Percentiles rank a stretch among this genome's conserved stretches.
Conservation (phyloP, 2,797 vertebrate species). For the Microhierax caerulescens region DNA sequence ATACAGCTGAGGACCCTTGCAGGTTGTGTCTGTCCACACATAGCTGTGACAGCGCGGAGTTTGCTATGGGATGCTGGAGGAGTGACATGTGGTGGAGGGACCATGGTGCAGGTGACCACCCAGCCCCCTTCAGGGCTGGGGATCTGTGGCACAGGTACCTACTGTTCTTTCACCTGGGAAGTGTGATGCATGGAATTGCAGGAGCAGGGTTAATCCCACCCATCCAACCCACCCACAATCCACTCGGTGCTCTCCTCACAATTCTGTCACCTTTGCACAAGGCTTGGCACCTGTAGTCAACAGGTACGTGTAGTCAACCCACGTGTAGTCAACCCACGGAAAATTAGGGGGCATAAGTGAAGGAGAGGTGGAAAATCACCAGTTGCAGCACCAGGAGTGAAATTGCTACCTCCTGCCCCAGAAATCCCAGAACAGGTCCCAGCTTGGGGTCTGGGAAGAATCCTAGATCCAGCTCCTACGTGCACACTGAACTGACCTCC, state of each 20-base stretch:
- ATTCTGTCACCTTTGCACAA: background rate
- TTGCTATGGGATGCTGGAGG: background rate
- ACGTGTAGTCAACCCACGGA: background rate
- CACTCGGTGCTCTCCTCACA: background rate
- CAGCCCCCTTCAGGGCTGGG: background rate
- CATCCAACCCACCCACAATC: background rate
- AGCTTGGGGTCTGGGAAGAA: background rate
- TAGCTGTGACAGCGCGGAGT: fast-evolving
- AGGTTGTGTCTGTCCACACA: background rate
- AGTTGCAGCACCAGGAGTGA: background rate
- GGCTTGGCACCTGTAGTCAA: background rate
- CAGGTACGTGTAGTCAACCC: too few species aligned
- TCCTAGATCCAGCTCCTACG: background rate
- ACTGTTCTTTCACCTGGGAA: background rate
- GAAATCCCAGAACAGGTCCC: background rate
- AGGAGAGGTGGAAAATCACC: background rate
- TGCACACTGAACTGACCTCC: background rate
- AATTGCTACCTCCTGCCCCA: background rate
- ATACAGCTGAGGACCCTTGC: background rate
- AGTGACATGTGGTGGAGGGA: background rate
- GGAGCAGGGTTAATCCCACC: background rate
- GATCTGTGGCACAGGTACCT: background rate
- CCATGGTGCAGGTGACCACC: background rate
- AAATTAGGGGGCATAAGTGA: background rate
- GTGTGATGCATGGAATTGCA: background rate